phyloP scores from a whole-genome alignment of 2,113 vertebrate genomes.

The Hippocampus abdominalis region DNA sequence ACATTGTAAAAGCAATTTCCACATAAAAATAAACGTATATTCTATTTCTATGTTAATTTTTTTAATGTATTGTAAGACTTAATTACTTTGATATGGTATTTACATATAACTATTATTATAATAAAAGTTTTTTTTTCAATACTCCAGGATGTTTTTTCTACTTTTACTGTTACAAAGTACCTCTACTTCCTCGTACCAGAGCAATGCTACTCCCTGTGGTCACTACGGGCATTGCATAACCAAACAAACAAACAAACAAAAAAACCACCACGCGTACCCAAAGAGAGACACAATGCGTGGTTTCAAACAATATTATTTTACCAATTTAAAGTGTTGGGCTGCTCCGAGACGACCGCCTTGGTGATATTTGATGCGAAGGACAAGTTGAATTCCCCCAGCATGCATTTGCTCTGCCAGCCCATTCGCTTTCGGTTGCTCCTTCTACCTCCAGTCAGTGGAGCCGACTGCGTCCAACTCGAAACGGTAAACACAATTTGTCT shows the following conservation, averaged over 20 bases:
- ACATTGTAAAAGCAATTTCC: too few relatives aligned
- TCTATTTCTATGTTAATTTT: too few relatives aligned
- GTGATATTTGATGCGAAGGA: neutral
- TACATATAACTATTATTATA: too few relatives aligned
- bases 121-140: too few relatives aligned
- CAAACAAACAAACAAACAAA: neutral
- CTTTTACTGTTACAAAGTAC: too few relatives aligned
- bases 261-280: neutral
- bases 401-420: conserved; percentile 20
- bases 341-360: neutral
- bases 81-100: too few relatives aligned
- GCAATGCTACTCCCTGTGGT: too few relatives aligned
- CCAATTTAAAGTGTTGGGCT: neutral
- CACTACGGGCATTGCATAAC: too few relatives aligned
- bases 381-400: conserved; percentile 30
- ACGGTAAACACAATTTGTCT: conserved; percentile 18
- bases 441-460: neutral
- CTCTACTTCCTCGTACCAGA: too few relatives aligned
- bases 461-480: neutral
- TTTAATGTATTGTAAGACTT: too few relatives aligned
- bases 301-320: neutral
- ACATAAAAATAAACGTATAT: too few relatives aligned
- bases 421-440: conserved; percentile 55
- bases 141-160: too few relatives aligned
- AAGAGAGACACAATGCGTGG: neutral